These are phyloP conservation scores for Salvator merianae DNA, from an alignment of 2,113 vertebrate species.

Conservation along the genomic window DNA sequence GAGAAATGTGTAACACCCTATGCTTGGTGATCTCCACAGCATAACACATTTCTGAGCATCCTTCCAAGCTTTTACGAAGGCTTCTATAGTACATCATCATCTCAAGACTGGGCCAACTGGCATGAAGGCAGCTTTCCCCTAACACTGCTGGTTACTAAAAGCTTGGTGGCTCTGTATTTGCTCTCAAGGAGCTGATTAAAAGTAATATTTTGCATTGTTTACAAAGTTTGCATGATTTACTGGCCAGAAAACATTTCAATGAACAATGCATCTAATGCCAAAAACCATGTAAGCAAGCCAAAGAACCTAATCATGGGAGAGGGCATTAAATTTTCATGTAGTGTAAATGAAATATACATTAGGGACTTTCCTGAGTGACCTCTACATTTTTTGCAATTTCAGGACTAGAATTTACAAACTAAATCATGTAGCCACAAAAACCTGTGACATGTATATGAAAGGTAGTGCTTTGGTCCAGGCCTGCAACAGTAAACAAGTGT, in stretches of 20 bases:
- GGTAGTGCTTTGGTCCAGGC: slow-evolving; percentile 50
- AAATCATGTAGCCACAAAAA: slow-evolving; percentile 51
- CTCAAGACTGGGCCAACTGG: rapidly evolving
- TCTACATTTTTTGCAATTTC: slow-evolving; percentile 70
- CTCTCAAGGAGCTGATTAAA: slow-evolving; percentile 30
- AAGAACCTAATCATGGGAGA: slow-evolving; percentile 67
- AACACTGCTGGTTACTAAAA: rapidly evolving
- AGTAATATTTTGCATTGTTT: slow-evolving; percentile 48
- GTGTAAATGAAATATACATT: slow-evolving; percentile 80
- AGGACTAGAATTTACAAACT: slow-evolving; percentile 58
- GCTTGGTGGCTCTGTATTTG: slow-evolving; percentile 21
- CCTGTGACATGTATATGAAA: slow-evolving; percentile 31
- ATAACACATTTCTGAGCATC: slow-evolving; percentile 44
- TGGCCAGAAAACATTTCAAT: slow-evolving; percentile 55
- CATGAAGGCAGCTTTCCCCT: rapidly evolving
- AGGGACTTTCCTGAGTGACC: slow-evolving; percentile 71
- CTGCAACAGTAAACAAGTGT: slow-evolving; percentile 76
- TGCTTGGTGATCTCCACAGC: not conserved
- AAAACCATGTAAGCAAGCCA: slow-evolving; percentile 56
- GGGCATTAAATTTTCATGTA: slow-evolving; percentile 80
- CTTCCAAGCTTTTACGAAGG: slow-evolving; percentile 41
- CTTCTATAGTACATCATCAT: slow-evolving; percentile 1
- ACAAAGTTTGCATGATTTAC: slow-evolving; percentile 53
- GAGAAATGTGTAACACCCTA: slow-evolving; percentile 46
- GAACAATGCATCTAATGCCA: slow-evolving; percentile 45